Evolutionary conservation across 2,797 vertebrate species (phyloP), one percentile per base, ranked within the genome.

Genomic region (Microcaecilia unicolor): DNA sequence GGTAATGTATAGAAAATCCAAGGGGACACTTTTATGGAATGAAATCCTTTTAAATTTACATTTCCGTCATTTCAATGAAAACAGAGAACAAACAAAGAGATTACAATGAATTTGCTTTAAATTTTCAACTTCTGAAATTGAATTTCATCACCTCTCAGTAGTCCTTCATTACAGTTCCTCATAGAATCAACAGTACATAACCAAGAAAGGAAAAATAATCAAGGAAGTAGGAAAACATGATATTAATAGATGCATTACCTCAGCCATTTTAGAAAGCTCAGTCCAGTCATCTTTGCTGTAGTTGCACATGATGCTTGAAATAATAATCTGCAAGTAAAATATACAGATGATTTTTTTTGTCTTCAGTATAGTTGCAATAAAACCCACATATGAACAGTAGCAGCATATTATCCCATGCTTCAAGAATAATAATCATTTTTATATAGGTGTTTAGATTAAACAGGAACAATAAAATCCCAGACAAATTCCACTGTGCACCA

Each of bases 261-360:
- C 75, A 54, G 86, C 87, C 85, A 75, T 85, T 67, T 79, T 79
- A 44, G 87, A 77, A 62, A 90, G 87, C 56, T 86, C 62, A 35
- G 68, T 82, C 88, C 87, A 90, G 64, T 90, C 86, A 6, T 72
- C 68, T 55, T 64, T 86, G 66, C 61, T 87, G 44, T 88, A 87
- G 62, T 67, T 78, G 70, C 86, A 88, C 88, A 92, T 91, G 62
- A 89, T 83, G 55, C 84, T 89, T 37, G 87, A 83, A 49, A 91
- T 88, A 51, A 91, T 30, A 49, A 90, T 70, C 87, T 89, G 51
- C 15, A 66, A 66, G 53, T 21, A 36, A 38, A 18, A 55, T 2
- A 59, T 3, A 48, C 1, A 9, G 22, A 25, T 50, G 8, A 10
- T 29, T 30, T 56, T n/a, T 44, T 20, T 40, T 47, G 11, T 12